Evolutionary conservation across 2,888 invertebrate genomes (phyloP).

Genomic region (Marronus borbonicus): DNA sequence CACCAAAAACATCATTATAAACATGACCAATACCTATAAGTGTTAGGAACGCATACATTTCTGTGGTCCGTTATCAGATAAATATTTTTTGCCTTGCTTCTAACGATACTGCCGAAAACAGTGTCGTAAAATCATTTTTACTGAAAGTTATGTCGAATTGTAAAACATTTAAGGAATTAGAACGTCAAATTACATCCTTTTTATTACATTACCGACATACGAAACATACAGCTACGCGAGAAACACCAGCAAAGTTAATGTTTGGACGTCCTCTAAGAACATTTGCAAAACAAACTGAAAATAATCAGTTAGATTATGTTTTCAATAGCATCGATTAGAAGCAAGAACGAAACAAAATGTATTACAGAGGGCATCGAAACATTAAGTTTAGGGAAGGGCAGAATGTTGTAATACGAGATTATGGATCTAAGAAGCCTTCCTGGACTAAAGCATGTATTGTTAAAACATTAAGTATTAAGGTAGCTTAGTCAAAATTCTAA

Average conservation of each 20-base stretch:
- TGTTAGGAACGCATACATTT: too few relatives aligned
- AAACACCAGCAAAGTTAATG: background rate
- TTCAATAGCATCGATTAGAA: background rate
- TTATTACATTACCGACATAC: background rate
- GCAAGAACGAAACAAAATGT: background rate
- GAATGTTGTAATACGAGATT: background rate
- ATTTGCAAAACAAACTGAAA: background rate
- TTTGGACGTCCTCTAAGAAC: background rate
- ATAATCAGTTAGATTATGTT: background rate
- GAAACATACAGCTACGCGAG: background rate
- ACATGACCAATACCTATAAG: too few relatives aligned
- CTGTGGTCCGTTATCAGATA: too few relatives aligned
- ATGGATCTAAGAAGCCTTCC: background rate
- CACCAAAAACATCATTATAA: too few relatives aligned
- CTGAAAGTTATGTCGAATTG: background rate
- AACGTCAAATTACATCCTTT: background rate
- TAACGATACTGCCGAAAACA: background rate
- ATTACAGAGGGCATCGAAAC: background rate
- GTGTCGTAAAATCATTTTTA: slow-evolving; percentile 5
- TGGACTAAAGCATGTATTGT: slow-evolving; percentile 2
- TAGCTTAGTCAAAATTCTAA: background rate
- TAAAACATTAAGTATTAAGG: background rate
- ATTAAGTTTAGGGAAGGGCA: background rate
- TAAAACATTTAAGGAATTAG: slow-evolving; percentile 7
- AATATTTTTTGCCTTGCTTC: too few relatives aligned